These are phyloP conservation scores for Axis porcinus DNA, from an alignment of 2,113 vertebrate species.

Conservation along the genomic window DNA sequence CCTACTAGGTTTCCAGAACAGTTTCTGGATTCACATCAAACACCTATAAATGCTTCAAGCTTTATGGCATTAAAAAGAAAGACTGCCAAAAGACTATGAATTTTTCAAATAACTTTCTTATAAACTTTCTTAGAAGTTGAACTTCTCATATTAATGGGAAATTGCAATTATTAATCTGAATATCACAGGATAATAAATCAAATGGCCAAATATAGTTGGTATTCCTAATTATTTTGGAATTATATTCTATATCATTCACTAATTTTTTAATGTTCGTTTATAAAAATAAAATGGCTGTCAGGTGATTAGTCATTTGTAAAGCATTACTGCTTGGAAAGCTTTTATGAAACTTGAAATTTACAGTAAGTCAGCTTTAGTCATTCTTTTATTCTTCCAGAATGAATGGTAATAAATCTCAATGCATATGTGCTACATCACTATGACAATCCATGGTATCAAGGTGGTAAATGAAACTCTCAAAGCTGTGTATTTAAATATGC, in stretches of 20 bases:
- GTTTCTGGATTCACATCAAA: neutral
- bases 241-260: neutral
- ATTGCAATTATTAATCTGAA: constrained; percentile 16
- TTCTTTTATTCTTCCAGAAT: neutral
- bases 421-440: neutral
- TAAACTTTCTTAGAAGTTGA: constrained; percentile 26
- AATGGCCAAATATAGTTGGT: neutral
- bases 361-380: constrained; percentile 25
- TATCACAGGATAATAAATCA: neutral
- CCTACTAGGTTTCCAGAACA: constrained; percentile 10
- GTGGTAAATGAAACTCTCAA: neutral
- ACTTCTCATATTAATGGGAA: neutral
- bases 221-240: constrained; percentile 46
- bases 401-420: neutral
- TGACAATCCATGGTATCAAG: neutral
- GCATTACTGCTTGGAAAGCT: constrained; percentile 25
- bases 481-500: neutral
- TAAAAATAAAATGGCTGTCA: constrained; percentile 39
- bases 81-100: neutral
- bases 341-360: constrained; percentile 57
- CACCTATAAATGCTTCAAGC: neutral
- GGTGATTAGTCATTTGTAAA: constrained; percentile 49
- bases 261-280: constrained; percentile 31
- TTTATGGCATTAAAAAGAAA: constrained; percentile 25
- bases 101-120: constrained; percentile 30